Conservation (phyloP, 2,888 invertebrate genomes). For the Ypsolopha scabrella region DNA sequence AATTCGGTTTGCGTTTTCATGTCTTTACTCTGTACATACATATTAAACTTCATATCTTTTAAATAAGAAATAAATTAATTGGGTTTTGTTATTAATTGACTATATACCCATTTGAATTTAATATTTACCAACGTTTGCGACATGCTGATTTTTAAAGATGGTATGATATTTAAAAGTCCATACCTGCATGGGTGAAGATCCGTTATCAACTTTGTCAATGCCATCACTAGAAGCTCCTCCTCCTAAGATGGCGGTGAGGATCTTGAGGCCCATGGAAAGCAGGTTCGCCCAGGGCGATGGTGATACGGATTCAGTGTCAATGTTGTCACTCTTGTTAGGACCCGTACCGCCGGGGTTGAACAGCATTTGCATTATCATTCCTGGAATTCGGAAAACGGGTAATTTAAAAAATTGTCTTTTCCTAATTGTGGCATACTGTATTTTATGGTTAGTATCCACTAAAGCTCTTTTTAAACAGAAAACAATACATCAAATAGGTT, state of each 20-base stretch:
- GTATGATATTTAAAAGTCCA: constrained; percentile 4
- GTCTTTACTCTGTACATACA: not conserved
- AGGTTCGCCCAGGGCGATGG: constrained; percentile 91
- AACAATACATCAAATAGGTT: too few species aligned
- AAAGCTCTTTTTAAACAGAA: too few species aligned
- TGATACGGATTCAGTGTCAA: constrained; percentile 76
- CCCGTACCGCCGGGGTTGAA: constrained; percentile 77
- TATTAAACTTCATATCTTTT: not conserved
- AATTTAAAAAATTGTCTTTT: too few species aligned
- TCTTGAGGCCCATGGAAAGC: constrained; percentile 86
- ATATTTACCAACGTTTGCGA: not conserved
- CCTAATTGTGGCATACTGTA: too few species aligned
- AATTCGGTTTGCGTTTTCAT: not conserved
- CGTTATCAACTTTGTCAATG: constrained; percentile 92
- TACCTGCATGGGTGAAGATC: constrained; percentile 91
- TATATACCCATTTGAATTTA: not conserved
- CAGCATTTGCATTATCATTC: constrained; percentile 89
- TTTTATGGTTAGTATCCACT: too few species aligned
- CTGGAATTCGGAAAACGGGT: constrained; percentile 20
- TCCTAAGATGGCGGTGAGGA: constrained; percentile 85
- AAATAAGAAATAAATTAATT: not conserved
- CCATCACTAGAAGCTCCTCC: constrained; percentile 83
- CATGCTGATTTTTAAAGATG: not conserved
- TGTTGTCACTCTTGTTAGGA: constrained; percentile 85
- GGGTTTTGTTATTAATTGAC: not conserved